Conservation (phyloP, 2,888 invertebrate species). For the Drosophila multiciliata region DNA sequence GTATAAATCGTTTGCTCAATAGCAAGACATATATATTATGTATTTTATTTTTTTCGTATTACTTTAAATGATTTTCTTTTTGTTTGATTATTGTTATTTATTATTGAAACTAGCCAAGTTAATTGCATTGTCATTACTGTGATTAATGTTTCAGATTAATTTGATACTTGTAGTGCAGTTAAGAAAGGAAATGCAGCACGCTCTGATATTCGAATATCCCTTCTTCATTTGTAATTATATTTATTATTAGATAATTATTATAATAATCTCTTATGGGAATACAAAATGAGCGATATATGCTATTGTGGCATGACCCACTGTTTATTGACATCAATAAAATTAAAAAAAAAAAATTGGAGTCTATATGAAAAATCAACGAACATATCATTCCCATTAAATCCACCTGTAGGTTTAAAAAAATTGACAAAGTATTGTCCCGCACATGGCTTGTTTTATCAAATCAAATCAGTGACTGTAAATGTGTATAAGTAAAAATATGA, state of each 20-base stretch:
- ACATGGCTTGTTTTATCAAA: background rate
- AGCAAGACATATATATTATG: conserved; percentile 27
- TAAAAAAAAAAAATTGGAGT: background rate
- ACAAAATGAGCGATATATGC: background rate
- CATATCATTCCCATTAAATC: background rate
- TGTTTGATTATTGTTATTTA: conserved; percentile 35
- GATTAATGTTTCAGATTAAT: background rate
- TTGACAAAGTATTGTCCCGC: background rate
- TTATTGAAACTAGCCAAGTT: conserved; percentile 37
- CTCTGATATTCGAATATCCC: background rate
- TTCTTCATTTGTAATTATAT: background rate
- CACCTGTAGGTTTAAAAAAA: background rate
- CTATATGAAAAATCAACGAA: background rate
- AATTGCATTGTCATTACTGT: conserved; percentile 27
- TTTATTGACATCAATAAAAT: background rate
- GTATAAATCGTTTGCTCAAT: conserved; percentile 26
- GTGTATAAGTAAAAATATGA: background rate
- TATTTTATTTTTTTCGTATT: conserved; percentile 1
- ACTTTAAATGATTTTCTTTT: conserved; percentile 27
- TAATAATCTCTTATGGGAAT: background rate
- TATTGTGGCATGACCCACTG: background rate
- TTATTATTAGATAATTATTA: background rate
- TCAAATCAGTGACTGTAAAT: background rate
- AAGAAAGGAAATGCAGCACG: background rate
- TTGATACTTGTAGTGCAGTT: background rate